Percentiles rank a stretch among this genome's conserved stretches.
Evolutionary conservation across 2,113 vertebrate genomes (phyloP).

Genomic region (Pionites leucogaster): DNA sequence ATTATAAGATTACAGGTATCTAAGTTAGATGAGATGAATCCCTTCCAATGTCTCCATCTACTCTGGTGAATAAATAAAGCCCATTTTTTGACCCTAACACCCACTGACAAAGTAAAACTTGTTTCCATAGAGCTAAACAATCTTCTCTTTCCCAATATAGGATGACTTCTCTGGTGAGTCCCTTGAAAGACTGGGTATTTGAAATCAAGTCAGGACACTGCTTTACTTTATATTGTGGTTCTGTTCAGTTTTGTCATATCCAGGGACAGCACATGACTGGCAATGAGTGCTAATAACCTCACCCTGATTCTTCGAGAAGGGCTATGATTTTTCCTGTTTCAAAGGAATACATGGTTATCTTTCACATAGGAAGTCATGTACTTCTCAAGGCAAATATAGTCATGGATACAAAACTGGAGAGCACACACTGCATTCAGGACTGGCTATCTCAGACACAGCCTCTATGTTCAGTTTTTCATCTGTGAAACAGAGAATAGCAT

Average conservation of each 20-base stretch:
- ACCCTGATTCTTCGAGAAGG: neutral
- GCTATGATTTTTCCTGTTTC: neutral
- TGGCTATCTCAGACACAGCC: neutral
- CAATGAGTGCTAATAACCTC: neutral
- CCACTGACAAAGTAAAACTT: neutral
- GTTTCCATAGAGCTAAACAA: neutral
- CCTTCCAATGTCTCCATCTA: neutral
- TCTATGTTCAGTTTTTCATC: neutral
- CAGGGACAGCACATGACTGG: neutral
- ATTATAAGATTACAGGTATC: neutral
- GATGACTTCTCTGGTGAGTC: neutral
- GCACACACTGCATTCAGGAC: neutral
- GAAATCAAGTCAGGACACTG: neutral
- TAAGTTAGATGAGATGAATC: neutral
- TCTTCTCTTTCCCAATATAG: neutral
- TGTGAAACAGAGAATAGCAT: neutral
- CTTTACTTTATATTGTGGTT: neutral
- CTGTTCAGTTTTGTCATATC: neutral
- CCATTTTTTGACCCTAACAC: neutral
- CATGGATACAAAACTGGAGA: neutral
- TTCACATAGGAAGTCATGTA: neutral
- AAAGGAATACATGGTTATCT: neutral
- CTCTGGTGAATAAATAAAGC: neutral
- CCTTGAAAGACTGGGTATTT: neutral
- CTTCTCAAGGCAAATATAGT: neutral